Conservation (phyloP, 1,140 invertebrate genomes). For the Drosophila repletoides region DNA sequence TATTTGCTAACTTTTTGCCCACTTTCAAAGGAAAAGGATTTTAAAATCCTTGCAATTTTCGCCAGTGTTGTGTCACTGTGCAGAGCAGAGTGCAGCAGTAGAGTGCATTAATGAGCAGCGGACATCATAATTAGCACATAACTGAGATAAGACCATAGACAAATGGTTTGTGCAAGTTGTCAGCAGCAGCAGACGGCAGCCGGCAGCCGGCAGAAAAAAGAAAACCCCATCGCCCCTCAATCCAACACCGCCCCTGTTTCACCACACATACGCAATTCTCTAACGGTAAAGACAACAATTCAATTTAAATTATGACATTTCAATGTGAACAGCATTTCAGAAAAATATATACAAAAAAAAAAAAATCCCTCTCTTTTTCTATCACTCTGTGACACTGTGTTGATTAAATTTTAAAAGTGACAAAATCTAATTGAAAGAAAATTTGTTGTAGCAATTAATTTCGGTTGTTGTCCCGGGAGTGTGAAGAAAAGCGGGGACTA, state of each 20-base stretch:
- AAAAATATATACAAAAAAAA: background rate
- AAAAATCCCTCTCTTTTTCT: conserved; percentile 17
- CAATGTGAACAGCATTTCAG: conserved; percentile 71
- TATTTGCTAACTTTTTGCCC: too few relatives aligned
- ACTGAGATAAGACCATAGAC: conserved; percentile 28
- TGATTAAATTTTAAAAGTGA: conserved; percentile 58
- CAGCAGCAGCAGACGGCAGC: conserved; percentile 8
- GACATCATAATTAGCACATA: conserved; percentile 44
- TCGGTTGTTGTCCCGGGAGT: conserved; percentile 20
- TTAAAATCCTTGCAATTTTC: background rate
- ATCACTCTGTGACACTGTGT: conserved; percentile 4
- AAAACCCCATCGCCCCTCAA: background rate
- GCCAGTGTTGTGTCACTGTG: conserved; percentile 12
- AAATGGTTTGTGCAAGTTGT: conserved; percentile 31
- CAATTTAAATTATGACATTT: conserved; percentile 80
- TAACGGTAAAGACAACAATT: conserved; percentile 76
- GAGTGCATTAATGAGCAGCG: conserved; percentile 24
- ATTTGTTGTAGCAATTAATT: conserved; percentile 74
- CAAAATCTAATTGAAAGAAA: conserved; percentile 75
- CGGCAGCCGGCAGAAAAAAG: too few relatives aligned
- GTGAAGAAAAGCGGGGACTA: conserved; percentile 1
- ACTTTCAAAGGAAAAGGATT: background rate
- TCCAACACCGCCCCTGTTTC: conserved; percentile 13
- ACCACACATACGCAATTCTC: conserved; percentile 1
- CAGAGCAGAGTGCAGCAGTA: background rate